Conservation (phyloP, 2,888 invertebrate species). For the Therioaphis trifolii region DNA sequence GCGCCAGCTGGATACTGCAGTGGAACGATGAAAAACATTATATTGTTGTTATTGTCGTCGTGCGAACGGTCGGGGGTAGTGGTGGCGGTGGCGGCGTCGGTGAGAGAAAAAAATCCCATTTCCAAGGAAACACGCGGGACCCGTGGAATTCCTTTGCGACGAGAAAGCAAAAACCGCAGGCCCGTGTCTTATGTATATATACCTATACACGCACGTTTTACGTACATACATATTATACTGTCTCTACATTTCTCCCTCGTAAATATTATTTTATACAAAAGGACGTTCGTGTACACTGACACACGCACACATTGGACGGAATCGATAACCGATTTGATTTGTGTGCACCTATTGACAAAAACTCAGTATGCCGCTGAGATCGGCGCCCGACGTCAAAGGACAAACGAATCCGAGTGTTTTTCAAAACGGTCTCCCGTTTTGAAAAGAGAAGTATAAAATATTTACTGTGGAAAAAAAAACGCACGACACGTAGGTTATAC, state of each 20-base stretch:
- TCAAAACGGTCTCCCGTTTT: neutral
- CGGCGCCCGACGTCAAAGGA: neutral
- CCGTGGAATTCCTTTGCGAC: constrained; percentile 54
- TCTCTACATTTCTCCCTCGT: neutral
- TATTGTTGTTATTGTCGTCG: constrained; percentile 48
- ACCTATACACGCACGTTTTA: too few relatives aligned
- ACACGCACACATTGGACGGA: neutral
- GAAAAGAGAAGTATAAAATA: neutral
- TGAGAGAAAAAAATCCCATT: constrained; percentile 52
- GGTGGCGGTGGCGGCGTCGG: neutral
- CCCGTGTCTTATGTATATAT: constrained; percentile 1
- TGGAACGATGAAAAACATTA: constrained; percentile 50
- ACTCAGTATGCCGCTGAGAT: neutral
- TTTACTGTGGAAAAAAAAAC: neutral
- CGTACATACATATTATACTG: neutral
- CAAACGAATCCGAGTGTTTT: neutral
- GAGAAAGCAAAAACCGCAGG: constrained; percentile 40
- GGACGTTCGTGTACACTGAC: neutral
- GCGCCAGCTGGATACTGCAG: constrained; percentile 58
- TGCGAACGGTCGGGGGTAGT: neutral
- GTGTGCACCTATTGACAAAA: constrained; percentile 2
- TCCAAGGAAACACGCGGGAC: constrained; percentile 60
- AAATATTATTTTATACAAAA: constrained; percentile 1
- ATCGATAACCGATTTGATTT: constrained; percentile 57
- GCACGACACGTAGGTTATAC: neutral